Evolutionary conservation across 2,888 invertebrate genomes (phyloP).

Genomic region (Drosophila leonis): DNA sequence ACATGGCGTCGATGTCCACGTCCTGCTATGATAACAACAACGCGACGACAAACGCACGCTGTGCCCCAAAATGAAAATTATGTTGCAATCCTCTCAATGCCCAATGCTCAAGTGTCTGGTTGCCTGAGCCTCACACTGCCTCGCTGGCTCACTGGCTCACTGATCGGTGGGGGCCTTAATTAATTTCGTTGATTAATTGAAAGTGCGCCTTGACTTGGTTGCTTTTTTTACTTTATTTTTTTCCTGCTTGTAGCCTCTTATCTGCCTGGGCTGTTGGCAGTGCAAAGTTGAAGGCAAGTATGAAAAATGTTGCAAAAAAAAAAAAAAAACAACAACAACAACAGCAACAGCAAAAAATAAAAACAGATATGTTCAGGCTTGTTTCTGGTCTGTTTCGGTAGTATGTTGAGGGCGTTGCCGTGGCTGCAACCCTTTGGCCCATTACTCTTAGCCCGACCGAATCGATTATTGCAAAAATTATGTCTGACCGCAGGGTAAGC

Average conservation of each 20-base stretch:
- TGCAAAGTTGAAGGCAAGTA: constrained; percentile 74
- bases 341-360: background rate
- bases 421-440: constrained; percentile 63
- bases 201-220: constrained; percentile 63
- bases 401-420: constrained; percentile 74
- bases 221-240: background rate
- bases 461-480: constrained; percentile 69
- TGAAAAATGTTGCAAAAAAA: constrained; percentile 52
- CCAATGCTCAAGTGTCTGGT: constrained; percentile 22
- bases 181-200: constrained; percentile 81
- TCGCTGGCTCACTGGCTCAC: constrained; percentile 40
- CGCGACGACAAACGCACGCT: constrained; percentile 78
- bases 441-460: constrained; percentile 63
- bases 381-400: constrained; percentile 59
- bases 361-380: constrained; percentile 19
- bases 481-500: constrained; percentile 53
- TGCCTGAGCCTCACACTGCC: constrained; percentile 42
- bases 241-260: constrained; percentile 8
- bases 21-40: constrained; percentile 75
- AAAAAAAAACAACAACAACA: background rate
- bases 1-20: constrained; percentile 44
- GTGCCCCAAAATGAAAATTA: constrained; percentile 76
- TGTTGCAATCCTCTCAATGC: constrained; percentile 67
- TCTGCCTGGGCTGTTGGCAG: constrained; percentile 45
- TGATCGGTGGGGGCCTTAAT: constrained; percentile 65